Base-by-base conservation (phyloP, 2,797 vertebrate genomes). In the Sciaenops ocellatus region DNA sequence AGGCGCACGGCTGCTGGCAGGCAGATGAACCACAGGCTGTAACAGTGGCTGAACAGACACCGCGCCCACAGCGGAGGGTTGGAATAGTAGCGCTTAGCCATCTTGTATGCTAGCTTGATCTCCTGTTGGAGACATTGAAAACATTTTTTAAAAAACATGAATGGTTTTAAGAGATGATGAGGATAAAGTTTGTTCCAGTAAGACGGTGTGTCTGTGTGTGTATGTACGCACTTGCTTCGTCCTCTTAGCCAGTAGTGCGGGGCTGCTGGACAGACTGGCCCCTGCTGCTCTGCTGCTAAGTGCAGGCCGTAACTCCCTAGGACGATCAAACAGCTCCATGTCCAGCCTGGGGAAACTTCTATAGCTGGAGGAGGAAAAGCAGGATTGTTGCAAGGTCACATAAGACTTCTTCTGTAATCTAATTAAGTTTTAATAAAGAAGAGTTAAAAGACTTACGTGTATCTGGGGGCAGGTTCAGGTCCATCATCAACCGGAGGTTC, bases 11-110 rank as follows among this genome's bases (percentile, higher is more conserved):
- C 96, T 7, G 97, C 96, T 6, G 98, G 98, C 87, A 99, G 95
- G 93, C 97, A 99, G 93, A 99, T 98, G 94, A 99, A 99, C 98
- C 98, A 99, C 4, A 99, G 89, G 85, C 98, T 99, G 91, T 98
- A 99, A 93, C 98, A 97, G 76, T 99, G 97, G 78, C 98, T 98
- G 90, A 97, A 97, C 65, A 99, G 96, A 87, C 97, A 99, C 62
- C 97, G 97, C 9, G 97, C 97, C 98, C 98, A 99, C 59, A 96
- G 96, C 1, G 92, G 95, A 5, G 97, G 96, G 89, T 96, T 96
- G 78, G 95, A 87, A 1, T 97, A 96, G 91, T 92, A 98, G 55
- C 95, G 96, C 93, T 96, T 97, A 0, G 98, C 98, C 95, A 97
- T 93, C 86, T 98, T 99, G 92, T 96, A 97, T 6, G 98, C 97